Conservation (phyloP, 2,888 invertebrate genomes). For the Stenotaenia linearis region DNA sequence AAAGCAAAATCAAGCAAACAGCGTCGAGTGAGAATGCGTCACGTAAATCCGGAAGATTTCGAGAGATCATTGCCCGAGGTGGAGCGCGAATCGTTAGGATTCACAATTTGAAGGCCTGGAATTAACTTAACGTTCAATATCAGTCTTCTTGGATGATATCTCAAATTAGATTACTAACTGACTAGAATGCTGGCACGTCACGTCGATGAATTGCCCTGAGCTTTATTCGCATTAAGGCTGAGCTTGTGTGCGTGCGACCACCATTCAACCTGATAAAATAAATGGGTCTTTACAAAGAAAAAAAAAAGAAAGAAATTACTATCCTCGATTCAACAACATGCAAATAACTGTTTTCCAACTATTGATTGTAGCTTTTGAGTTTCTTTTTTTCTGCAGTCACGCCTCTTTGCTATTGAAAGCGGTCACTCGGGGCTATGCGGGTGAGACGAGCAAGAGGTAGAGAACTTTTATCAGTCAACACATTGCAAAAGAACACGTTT, state of each 20-base stretch:
- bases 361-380: neutral
- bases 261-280: neutral
- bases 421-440: neutral
- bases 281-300: neutral
- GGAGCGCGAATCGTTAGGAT: neutral
- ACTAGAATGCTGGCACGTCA: neutral
- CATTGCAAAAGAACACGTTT: too few relatives aligned
- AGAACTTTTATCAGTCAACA: neutral
- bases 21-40: neutral
- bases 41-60: neutral
- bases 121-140: slow-evolving; percentile 9
- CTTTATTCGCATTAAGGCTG: neutral
- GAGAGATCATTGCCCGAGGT: neutral
- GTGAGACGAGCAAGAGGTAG: neutral
- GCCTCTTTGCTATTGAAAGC: neutral
- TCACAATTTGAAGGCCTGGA: neutral
- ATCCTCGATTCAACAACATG: neutral
- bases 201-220: neutral
- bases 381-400: neutral
- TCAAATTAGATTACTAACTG: slow-evolving; percentile 7
- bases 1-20: neutral
- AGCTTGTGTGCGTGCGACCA: neutral
- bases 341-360: neutral
- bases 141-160: neutral
- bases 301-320: neutral